Base-by-base conservation (phyloP, 2,888 invertebrate genomes). In the Agonopterix subpropinquella region DNA sequence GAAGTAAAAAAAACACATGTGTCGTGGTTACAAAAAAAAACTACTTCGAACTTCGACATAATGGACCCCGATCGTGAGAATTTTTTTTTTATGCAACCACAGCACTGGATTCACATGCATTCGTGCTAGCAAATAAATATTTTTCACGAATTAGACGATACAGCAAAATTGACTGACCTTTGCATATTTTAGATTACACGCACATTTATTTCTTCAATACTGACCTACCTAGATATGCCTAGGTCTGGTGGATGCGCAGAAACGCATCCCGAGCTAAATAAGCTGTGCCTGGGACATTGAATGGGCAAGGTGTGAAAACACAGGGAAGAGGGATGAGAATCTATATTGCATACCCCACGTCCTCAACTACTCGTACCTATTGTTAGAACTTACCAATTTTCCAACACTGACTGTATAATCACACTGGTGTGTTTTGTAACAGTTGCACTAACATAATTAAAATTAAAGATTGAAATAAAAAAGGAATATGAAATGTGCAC, bases 291-390 rank as follows among this genome's bases (percentile, higher is more conserved):
- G 70, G 71, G 72, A 73, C 70, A 73, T 73, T 68, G 65, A 66
- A 73, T 75, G 66, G 65, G 65, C 67, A 64, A 53, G 66, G 70
- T 70, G 73, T 73, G 70, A 80, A 80, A 77, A 80, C 73, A 73
- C 68, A 72, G 70, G 73, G 73, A 77, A 75, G 74, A 77, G 71
- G 75, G 72, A 79, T 77, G 74, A 71, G 72, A 73, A 67, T 75
- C 69, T 69, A 73, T 28, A 77, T 73, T 76, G 80, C 75, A 73
- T 77, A 71, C 72, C 65, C 70, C 67, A 77, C 70, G 73, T 79
- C 67, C 66, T 58, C 64, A 62, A 52, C 50, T 56, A 52, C 52
- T 50, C 7, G 36, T 41, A 52, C 49, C 5, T 28, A 28, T 28
- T 28, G 44, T 48, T 44, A 55, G 52, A 44, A 61, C 78, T 73